Conservation (phyloP, 2,888 invertebrate species). For the Hedya salicella region DNA sequence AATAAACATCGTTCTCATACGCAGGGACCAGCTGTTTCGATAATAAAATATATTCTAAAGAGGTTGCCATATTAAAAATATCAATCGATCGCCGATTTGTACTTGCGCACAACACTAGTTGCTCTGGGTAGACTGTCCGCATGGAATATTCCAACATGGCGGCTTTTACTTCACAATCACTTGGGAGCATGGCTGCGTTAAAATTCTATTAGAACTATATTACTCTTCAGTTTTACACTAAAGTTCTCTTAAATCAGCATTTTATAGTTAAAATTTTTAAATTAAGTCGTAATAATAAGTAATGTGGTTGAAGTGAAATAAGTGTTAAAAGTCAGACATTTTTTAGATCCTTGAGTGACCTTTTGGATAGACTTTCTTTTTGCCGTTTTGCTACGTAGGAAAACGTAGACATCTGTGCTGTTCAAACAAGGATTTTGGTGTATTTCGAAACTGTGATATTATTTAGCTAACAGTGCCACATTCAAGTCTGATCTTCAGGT, state of each 20-base stretch:
- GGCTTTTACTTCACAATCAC: conserved; percentile 77
- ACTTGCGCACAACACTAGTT: conserved; percentile 79
- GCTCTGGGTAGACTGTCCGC: conserved; percentile 65
- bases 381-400: conserved; percentile 76
- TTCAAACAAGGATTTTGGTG: conserved; percentile 55
- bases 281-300: conserved; percentile 69
- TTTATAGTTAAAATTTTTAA: conserved; percentile 64
- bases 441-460: conserved; percentile 72
- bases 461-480: conserved; percentile 72
- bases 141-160: conserved; percentile 81
- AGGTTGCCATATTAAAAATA: conserved; percentile 38
- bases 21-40: no score
- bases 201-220: conserved; percentile 68
- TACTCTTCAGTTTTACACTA: conserved; percentile 59
- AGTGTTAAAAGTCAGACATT: conserved; percentile 71
- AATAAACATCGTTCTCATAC: no score
- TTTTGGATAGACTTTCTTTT: conserved; percentile 78
- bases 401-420: conserved; percentile 59
- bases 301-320: conserved; percentile 71
- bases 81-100: conserved; percentile 64
- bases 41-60: no score
- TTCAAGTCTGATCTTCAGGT: conserved; percentile 73
- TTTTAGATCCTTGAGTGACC: conserved; percentile 81
- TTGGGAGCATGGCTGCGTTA: conserved; percentile 72
- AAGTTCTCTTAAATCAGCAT: conserved; percentile 60